phyloP scores from a whole-genome alignment of 2,113 vertebrate species.

The Ursus arctos region DNA sequence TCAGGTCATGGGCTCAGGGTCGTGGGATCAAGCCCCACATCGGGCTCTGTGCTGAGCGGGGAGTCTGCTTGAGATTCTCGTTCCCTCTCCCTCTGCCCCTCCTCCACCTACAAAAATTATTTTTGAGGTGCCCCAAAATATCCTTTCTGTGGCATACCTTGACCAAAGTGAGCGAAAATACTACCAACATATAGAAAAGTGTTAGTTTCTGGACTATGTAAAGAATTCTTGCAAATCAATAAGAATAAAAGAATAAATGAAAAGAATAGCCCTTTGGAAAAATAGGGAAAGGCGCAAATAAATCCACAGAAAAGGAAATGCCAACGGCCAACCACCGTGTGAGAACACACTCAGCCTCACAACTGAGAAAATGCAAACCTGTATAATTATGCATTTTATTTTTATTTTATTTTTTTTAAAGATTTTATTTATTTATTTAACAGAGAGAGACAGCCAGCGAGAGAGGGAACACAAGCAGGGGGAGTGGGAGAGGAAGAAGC shows the following conservation, averaged over 20 bases:
- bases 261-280: neutral
- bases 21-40: no score
- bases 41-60: no score
- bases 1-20: no score
- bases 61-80: no score
- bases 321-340: rapidly evolving
- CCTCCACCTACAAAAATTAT: no score
- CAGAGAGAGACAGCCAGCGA: no score
- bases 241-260: neutral
- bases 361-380: neutral
- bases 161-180: neutral
- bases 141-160: neutral
- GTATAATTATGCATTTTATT: neutral
- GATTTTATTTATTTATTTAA: no score
- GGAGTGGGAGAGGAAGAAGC: no score
- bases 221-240: neutral
- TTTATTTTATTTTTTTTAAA: no score
- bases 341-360: neutral
- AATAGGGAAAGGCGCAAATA: neutral
- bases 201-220: neutral
- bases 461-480: no score
- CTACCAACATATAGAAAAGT: neutral
- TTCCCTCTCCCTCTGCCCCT: no score
- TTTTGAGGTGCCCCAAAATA: neutral
- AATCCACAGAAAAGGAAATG: neutral